Evolutionary conservation across 2,797 vertebrate genomes (phyloP).

Genomic region (Echeneis naucrates): DNA sequence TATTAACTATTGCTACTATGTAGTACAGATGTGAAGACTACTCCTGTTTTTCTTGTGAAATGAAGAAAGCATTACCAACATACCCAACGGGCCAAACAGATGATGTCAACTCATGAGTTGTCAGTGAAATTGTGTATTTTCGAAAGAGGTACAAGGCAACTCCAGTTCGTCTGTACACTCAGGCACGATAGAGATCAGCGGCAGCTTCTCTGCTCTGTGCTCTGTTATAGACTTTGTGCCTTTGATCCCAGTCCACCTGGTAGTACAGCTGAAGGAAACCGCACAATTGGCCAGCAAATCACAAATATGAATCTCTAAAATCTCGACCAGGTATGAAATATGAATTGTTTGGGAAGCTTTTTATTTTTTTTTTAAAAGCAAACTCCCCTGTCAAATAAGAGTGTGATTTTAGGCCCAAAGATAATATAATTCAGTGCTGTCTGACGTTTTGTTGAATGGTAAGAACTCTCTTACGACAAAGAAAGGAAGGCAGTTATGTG

Average conservation of each 20-base stretch:
- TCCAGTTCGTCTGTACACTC: constrained; percentile 43
- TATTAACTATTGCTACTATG: constrained; percentile 14
- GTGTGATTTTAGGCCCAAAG: background rate
- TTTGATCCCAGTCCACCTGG: constrained; percentile 50
- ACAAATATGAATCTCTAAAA: background rate
- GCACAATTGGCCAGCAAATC: background rate
- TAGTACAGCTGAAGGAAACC: constrained; percentile 10
- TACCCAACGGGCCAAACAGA: constrained; percentile 33
- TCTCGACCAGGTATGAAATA: background rate
- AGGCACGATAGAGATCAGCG: constrained; percentile 44
- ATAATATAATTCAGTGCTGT: constrained; percentile 27
- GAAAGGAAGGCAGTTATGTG: constrained; percentile 20
- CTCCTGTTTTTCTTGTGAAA: background rate
- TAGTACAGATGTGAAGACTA: background rate
- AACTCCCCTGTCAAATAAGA: constrained; percentile 13
- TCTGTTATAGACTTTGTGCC: constrained; percentile 32
- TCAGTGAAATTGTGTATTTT: constrained; percentile 55
- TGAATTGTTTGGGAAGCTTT: background rate
- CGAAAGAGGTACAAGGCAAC: constrained; percentile 51
- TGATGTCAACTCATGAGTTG: constrained; percentile 56
- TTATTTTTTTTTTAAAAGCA: constrained; percentile 13
- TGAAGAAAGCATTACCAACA: constrained; percentile 18
- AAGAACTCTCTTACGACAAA: constrained; percentile 32
- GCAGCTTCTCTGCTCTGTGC: constrained; percentile 47
- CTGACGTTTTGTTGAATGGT: constrained; percentile 35